Evolutionary conservation across 2,113 vertebrate genomes (phyloP), one percentile per base, ranked within the genome.

Genomic region (Tympanuchus pallidicinctus): DNA sequence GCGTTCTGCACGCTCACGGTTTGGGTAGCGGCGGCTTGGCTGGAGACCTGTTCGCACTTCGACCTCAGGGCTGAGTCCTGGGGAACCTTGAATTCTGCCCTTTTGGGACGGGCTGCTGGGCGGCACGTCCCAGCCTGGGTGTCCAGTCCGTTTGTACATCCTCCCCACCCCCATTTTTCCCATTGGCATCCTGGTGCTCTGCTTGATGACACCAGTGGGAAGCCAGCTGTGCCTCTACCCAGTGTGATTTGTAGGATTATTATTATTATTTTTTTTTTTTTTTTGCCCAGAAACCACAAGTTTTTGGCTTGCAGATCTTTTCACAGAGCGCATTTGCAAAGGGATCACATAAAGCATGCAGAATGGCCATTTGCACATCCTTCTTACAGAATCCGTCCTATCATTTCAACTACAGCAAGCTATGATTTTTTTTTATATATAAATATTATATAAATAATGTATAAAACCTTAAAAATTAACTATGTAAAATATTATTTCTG

Each of bases 391-490:
- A 98, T 99, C 99, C 98, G 99, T 99, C 99, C 99, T 98, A 98
- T 98, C 97, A 99, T 99, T 99, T 99, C 98, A 98, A 98, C 96
- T 97, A 98, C 98, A 98, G 97, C 97, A 98, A 98, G 97, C 98
- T 97, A 98, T 99, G 98, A 98, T 98, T 97, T 98, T 97, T 34
- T 97, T 95, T 98, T 98, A 98, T 98, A 98, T 98, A 98, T 99
- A 99, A 99, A 99, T 99, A 99, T 99, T 99, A 98, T 99, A 99
- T 99, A 99, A 99, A 99, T 99, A 99, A 99, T 99, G 99, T 99
- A 99, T 99, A 99, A 99, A 99, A 98, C 98, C 99, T 98, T 99
- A 98, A 99, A 99, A 98, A 98, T 98, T 98, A 99, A 99, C 99
- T 99, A 98, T 99, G 99, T 99, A 99, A 99, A 98, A 99, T 99